Evolutionary conservation across 2,888 invertebrate genomes (phyloP).

Genomic region (Neoitamus cyanurus): DNA sequence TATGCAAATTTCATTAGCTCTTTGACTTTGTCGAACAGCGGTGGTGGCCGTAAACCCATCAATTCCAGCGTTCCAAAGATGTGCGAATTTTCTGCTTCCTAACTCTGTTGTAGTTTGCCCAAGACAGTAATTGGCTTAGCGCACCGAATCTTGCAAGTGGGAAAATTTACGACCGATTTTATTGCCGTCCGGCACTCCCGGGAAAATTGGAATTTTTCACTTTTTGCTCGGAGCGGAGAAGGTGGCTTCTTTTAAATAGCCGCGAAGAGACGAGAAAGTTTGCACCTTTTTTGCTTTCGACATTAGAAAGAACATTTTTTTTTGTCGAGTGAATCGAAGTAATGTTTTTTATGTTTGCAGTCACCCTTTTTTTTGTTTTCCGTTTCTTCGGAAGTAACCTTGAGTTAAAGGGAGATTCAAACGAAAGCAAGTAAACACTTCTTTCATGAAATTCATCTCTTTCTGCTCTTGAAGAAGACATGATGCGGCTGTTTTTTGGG

Average conservation of each 20-base stretch:
- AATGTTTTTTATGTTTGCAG: background rate
- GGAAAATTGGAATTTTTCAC: background rate
- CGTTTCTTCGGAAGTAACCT: background rate
- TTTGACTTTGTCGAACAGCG: background rate
- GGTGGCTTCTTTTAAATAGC: background rate
- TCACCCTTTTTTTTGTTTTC: background rate
- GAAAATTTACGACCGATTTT: background rate
- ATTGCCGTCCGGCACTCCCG: background rate
- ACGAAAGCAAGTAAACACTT: background rate
- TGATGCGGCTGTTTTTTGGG: too few relatives aligned
- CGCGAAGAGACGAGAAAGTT: background rate
- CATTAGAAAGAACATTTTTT: background rate
- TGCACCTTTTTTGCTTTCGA: background rate
- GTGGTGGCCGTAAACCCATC: background rate
- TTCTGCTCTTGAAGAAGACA: background rate
- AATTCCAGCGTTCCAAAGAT: background rate
- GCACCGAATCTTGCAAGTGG: background rate
- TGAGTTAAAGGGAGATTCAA: background rate
- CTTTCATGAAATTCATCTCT: background rate
- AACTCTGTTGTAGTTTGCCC: background rate
- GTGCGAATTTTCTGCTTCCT: background rate
- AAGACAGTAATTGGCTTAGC: background rate
- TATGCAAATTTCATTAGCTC: background rate
- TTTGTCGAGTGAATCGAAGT: background rate
- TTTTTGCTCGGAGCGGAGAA: background rate